Evolutionary conservation across 2,888 invertebrate species (phyloP), one percentile per base, ranked within the genome.

Genomic region (Troilus luridus): DNA sequence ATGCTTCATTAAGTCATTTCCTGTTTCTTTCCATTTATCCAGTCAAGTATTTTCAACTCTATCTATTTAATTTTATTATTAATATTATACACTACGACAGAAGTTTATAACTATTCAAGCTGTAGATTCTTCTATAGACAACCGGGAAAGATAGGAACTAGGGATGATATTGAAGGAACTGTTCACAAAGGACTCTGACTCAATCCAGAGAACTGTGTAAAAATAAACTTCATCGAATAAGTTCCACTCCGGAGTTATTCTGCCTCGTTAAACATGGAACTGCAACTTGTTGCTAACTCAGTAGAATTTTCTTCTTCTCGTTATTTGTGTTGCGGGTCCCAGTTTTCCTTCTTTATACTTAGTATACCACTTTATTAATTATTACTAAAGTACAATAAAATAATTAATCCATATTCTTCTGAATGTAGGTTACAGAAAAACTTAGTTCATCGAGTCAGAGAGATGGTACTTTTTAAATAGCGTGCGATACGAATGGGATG

Each of bases 271-370:
- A 77, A 77, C 72, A 77, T 77, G 72, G 72, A 77, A 77, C 72
- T 77, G 72, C 72, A 77, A 77, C 72, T 77, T 77, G 72, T 77
- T 77, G 72, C 72, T 77, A 77, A 77, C 72, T 77, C 72, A 77
- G 72, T 77, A 77, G 72, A 77, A 77, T 77, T 77, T 77, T 77
- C 72, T 77, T 77, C 72, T 41, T 41, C 72, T 77, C 41, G 72
- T 77, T 77, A 77, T 77, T 77, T 77, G 72, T 77, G 72, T 77
- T 77, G 72, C 72, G 72, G 72, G 17, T 77, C 72, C 27, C 17
- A 27, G 24, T 77, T 77, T 77, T 9, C 72, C 17, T 41, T 41
- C 72, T 77, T 77, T 41, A 77, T 41, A 41, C 11, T 77, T 27
- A 27, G 6, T 41, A 17, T 27, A 41, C 72, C 41, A 77, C 72